Percentiles rank a stretch among this genome's conserved stretches.
Conservation (phyloP, 2,888 invertebrate genomes). For the Andrena haemorrhoa region DNA sequence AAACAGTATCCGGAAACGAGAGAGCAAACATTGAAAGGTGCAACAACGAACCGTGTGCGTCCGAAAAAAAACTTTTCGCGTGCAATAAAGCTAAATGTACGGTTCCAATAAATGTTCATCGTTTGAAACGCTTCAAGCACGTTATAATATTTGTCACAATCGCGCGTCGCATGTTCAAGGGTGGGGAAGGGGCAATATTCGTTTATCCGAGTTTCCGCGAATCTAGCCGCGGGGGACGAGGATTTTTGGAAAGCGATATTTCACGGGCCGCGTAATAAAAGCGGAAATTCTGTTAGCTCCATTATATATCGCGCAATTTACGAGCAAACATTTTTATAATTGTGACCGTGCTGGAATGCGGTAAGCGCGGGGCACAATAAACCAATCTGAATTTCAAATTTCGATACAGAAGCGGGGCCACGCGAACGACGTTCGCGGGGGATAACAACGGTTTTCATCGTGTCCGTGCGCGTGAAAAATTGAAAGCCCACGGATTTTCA, state of each 20-base stretch:
- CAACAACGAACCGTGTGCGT: neutral
- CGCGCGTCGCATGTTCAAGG: neutral
- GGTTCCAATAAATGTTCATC: conserved; percentile 13
- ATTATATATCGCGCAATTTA: conserved; percentile 64
- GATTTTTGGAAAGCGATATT: conserved; percentile 60
- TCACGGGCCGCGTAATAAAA: conserved; percentile 56
- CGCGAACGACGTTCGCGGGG: conserved; percentile 5
- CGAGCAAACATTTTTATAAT: conserved; percentile 68
- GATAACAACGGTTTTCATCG: conserved; percentile 23
- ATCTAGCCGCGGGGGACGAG: neutral
- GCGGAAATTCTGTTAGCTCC: conserved; percentile 62
- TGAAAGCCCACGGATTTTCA: conserved; percentile 23
- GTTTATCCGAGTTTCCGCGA: conserved; percentile 3
- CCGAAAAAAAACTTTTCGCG: neutral
- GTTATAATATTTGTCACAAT: conserved; percentile 33
- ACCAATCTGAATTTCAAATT: conserved; percentile 67
- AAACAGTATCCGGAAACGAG: no score
- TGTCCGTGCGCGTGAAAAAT: neutral
- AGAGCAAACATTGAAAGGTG: neutral
- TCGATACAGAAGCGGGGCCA: conserved; percentile 5
- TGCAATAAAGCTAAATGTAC: neutral
- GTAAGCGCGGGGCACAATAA: conserved; percentile 57
- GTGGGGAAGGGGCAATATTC: neutral
- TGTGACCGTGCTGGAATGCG: conserved; percentile 41
- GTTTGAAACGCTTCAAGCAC: neutral